Evolutionary conservation across 2,797 vertebrate genomes (phyloP), one percentile per base, ranked within the genome.

Genomic region (Mormyrops attenuatus): DNA sequence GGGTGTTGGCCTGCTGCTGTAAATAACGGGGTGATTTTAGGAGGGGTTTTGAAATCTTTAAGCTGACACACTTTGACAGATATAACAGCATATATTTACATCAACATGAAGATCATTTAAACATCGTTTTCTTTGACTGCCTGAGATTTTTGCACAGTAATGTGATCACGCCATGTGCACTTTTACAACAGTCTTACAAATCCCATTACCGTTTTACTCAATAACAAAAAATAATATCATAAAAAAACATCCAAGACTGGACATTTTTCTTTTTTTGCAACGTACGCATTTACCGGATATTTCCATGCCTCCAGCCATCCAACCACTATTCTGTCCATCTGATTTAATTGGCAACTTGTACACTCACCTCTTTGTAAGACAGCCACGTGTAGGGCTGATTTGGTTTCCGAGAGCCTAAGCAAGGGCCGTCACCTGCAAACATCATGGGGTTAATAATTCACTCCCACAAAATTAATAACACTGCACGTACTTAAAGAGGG

Each of bases 361-460:
- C n/a, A 90, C 97, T 96, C 66, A 99, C 98, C 97, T 99, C 98
- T 95, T 96, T 98, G 94, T 99, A 99, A 86, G 98, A 98, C 41
- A 99, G 92, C 98, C 98, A 99, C 93, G 97, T 97, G 93, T 99
- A 99, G 91, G 98, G 98, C 94, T 98, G 97, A 92, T 97, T 97
- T 41, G 98, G 97, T 90, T 98, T 97, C 91, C 98, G 96, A 63
- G 97, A 99, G 89, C 98, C 98, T 91, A 99, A 94, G 92, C 97
- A 99, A 2, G 98, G 98, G 69, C 98, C 98, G 11, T 99, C 96
- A 88, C 96, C 96, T 97, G 96, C 89, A 77, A 50, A 53, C 8
- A 88, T 44, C 86, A 15, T 5, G 60, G 5, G 50, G 85, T 15
- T 77, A 15, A 60, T 26, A 60, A 77, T 38, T 44, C 1, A 57